Base-by-base conservation (phyloP, 2,888 invertebrate species). In the Machimus rusticus region DNA sequence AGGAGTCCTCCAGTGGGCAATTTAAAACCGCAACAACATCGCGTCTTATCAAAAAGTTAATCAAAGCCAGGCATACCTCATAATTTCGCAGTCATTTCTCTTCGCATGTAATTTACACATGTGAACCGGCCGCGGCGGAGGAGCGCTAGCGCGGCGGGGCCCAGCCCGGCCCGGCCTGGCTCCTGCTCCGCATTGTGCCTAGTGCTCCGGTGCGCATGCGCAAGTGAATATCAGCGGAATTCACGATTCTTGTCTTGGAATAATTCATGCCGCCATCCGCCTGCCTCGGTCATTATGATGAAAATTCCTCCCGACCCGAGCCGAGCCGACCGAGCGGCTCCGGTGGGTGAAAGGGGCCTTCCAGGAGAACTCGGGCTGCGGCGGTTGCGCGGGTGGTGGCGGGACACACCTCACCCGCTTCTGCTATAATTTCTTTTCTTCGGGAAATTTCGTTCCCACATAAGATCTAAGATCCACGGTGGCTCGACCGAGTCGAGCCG, bases 61-160 rank as follows among this genome's bases (percentile, higher is more conserved):
- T 79, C 46, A 51, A 34, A 46, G 28, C 79, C 79, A 79, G 79
- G 28, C 51, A 51, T 28, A 79, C 51, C 51, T 79, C 79, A 51
- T 51, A 79, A 79, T 79, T 79, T 79, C 79, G 79, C 23, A 79
- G 51, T 28, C 14, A 79, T 79, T 79, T 51, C 79, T 79, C 79
- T 39, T 79, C 46, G 51, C 51, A 79, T 46, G 31, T 79, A 79
- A 79, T 79, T 79, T 79, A 51, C 79, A 79, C 79, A 79, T 51
- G 31, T 79, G 51, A 28, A 79, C 46, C 5, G 66, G 28, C 66
- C 23, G 66, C 28, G 66, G 66, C 66, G 55, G 19, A n/a, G n/a
- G 19, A 55, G 19, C 55, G 66, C 23, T 14, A 51, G 43, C 16
- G 43, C 23, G 28, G 79, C 6, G 8, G 12, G 8, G 28, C 43